phyloP scores from a whole-genome alignment of 2,797 vertebrate genomes.

The Limnodromus scolopaceus region DNA sequence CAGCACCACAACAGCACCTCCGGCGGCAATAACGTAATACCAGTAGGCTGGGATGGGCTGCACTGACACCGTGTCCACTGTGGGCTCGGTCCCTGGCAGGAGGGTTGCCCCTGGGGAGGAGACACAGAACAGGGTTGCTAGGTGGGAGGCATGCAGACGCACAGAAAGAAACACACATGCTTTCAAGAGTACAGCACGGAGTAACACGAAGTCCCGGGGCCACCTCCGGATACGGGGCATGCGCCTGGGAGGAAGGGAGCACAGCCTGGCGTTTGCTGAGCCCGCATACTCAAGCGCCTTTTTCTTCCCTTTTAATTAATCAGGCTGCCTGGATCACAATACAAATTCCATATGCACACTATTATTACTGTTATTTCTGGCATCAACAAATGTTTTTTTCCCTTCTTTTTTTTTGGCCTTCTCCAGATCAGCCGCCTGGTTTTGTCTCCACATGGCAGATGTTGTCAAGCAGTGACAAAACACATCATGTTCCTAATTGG shows the following conservation, averaged over 20 bases:
- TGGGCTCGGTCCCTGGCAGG: conserved; percentile 94
- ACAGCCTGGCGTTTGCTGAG: conserved; percentile 48
- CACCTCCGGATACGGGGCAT: background rate
- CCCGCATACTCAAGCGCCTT: conserved; percentile 26
- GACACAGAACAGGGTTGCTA: conserved; percentile 94
- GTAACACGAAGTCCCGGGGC: background rate
- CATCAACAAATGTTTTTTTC: background rate
- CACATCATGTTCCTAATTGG: conserved; percentile 56
- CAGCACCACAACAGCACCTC: conserved; percentile 93
- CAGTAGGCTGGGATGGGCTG: conserved; percentile 95
- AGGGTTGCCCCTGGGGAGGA: conserved; percentile 98
- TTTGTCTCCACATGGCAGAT: conserved; percentile 76
- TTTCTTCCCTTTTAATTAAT: conserved; percentile 65
- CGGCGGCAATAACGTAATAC: conserved; percentile 98
- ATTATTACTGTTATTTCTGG: conserved; percentile 67
- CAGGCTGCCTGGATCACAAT: conserved; percentile 63
- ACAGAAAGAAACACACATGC: conserved; percentile 78
- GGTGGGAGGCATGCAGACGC: conserved; percentile 85
- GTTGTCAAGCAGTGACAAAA: conserved; percentile 74
- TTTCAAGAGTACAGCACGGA: conserved; percentile 59
- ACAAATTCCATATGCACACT: conserved; percentile 57
- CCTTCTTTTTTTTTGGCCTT: conserved; percentile 39
- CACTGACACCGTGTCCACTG: conserved; percentile 96
- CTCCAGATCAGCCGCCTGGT: conserved; percentile 59
- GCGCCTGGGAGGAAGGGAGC: background rate